phyloP scores from a whole-genome alignment of 2,888 invertebrate species.

The Ectobius pallidus region DNA sequence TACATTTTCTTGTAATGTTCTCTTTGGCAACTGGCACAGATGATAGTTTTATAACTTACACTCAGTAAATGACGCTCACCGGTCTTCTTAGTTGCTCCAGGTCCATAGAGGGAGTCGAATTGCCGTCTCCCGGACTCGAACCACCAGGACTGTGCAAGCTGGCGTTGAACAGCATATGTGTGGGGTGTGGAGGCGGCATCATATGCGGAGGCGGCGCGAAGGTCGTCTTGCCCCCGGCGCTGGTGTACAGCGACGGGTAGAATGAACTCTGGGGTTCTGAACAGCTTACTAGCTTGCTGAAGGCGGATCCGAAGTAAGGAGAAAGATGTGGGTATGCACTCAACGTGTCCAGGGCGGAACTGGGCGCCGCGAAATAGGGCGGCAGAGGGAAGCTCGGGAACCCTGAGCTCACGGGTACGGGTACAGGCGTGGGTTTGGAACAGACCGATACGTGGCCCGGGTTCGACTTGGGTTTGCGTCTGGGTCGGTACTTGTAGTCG shows the following conservation, averaged over 20 bases:
- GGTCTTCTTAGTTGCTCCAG: conserved; percentile 66
- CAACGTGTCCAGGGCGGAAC: conserved; percentile 54
- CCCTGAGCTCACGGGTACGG: neutral
- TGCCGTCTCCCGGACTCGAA: conserved; percentile 52
- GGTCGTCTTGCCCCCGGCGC: conserved; percentile 11
- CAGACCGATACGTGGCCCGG: conserved; percentile 37
- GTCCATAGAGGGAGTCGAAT: conserved; percentile 44
- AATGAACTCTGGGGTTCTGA: conserved; percentile 59
- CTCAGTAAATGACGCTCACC: conserved; percentile 75
- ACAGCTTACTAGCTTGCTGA: conserved; percentile 64
- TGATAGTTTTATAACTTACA: too few relatives aligned
- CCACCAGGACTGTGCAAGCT: conserved; percentile 57
- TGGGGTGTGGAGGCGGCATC: conserved; percentile 28
- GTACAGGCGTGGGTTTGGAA: neutral
- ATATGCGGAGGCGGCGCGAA: conserved; percentile 28
- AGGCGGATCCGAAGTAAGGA: conserved; percentile 76
- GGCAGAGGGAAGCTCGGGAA: conserved; percentile 69
- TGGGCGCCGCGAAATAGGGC: conserved; percentile 67
- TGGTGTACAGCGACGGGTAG: conserved; percentile 68
- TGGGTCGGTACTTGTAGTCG: conserved; percentile 87
- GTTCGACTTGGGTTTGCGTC: conserved; percentile 78
- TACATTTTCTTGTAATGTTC: too few relatives aligned
- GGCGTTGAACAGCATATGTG: conserved; percentile 52
- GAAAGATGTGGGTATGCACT: conserved; percentile 65
- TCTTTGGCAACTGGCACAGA: too few relatives aligned